Base-by-base conservation (phyloP, 1,140 invertebrate genomes). In the Hylaeus anthracinus region DNA sequence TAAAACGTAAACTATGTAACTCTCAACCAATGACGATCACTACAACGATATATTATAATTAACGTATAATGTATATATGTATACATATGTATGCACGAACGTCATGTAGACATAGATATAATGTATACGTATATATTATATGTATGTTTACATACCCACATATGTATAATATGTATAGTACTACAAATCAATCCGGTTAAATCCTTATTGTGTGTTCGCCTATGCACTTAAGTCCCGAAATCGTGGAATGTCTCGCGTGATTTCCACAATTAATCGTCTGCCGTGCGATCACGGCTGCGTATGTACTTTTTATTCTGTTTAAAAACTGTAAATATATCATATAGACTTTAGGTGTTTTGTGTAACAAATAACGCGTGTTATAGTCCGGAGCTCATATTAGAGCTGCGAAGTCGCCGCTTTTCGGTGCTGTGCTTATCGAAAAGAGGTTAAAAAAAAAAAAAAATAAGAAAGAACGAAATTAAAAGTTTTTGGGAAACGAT, bases 131-230 rank as follows among this genome's bases (percentile, higher is more conserved):
- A 26, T 26, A 26, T 26, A 26, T 26, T 26, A 26, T 26, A 26
- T 26, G 26, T 26, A 26, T 26, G 26, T 26, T 26, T 26, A 26
- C 26, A 26, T 26, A 26, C 26, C 26, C 26, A 26, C 26, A 92
- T 92, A 51, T 90, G 91, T 90, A 88, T 93, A 93, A 92, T 92
- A 92, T 92, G 92, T 92, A 93, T 93, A 92, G 89, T 91, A 90
- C 90, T 92, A 93, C 89, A 93, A 92, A 91, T 91, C 89, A 89
- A 86, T 81, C 83, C 85, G 74, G 82, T 82, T 82, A 83, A 72
- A 84, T 82, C 56, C 73, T 79, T 76, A 79, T 79, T 74, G 55
- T 41, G 56, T 80, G 69, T 86, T 66, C 61, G 76, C 89, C 87
- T 92, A 92, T 91, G 88, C 90, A 88, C 89, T 93, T 93, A 93